Percentiles rank a stretch among this genome's conserved stretches.
Conservation (phyloP, 2,888 invertebrate genomes). For the Hedya salicella region DNA sequence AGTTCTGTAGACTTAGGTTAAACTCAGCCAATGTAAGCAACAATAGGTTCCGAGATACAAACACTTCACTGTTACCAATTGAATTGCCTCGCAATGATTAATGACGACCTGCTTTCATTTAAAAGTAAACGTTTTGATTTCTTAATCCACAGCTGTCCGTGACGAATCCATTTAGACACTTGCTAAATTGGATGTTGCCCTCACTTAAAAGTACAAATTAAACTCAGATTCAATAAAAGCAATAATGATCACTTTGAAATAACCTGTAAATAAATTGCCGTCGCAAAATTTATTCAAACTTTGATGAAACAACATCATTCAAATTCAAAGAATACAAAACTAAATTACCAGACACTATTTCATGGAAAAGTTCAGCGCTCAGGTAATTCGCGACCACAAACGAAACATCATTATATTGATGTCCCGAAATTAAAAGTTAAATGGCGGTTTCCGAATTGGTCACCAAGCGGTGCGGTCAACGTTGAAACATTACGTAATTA, state of each 20-base stretch:
- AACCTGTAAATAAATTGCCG: neutral
- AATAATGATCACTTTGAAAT: conserved; percentile 18
- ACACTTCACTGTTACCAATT: conserved; percentile 53
- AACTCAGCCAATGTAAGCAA: neutral
- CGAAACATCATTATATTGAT: conserved; percentile 46
- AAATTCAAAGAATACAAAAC: conserved; percentile 11
- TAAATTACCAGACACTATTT: conserved; percentile 8
- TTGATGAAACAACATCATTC: conserved; percentile 11
- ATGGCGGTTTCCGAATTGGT: conserved; percentile 66
- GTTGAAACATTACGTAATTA: conserved; percentile 83
- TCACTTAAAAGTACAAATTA: conserved; percentile 27
- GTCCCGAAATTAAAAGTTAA: conserved; percentile 62
- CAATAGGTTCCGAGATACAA: conserved; percentile 16
- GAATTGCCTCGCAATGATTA: conserved; percentile 68
- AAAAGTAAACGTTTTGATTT: conserved; percentile 74
- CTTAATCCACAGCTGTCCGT: conserved; percentile 66
- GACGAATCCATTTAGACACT: conserved; percentile 68
- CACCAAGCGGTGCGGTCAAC: conserved; percentile 68
- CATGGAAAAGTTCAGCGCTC: conserved; percentile 20
- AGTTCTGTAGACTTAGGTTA: no score
- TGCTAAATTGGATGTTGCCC: conserved; percentile 60
- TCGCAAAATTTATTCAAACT: conserved; percentile 9
- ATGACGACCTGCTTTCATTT: conserved; percentile 68
- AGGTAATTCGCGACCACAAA: conserved; percentile 38
- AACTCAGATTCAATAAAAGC: conserved; percentile 24